Conservation (phyloP, 2,113 vertebrate genomes). For the Xerus inauris region DNA sequence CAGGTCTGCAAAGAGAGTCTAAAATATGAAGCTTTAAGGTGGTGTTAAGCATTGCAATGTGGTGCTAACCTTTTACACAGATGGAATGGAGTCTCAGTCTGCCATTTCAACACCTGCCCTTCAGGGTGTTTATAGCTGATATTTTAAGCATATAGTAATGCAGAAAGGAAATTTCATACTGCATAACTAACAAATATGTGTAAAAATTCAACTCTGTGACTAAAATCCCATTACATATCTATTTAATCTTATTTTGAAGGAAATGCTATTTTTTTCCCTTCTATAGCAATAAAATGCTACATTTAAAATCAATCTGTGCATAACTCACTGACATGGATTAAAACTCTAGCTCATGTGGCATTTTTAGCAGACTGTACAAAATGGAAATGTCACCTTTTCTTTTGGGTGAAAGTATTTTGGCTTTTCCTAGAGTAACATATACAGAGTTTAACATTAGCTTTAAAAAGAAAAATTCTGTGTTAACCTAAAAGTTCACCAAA, state of each 20-base stretch:
- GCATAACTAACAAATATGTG: conserved; percentile 19
- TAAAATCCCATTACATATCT: conserved; percentile 58
- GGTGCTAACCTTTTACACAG: conserved; percentile 61
- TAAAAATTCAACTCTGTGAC: conserved; percentile 52
- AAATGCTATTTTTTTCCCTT: conserved; percentile 38
- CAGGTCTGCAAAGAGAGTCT: not conserved
- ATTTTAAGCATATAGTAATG: conserved; percentile 48
- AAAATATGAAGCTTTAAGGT: conserved; percentile 66
- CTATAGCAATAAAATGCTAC: conserved; percentile 68
- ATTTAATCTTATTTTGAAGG: conserved; percentile 37
- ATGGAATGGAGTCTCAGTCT: conserved; percentile 18
- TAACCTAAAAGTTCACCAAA: conserved; percentile 78
- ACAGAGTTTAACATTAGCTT: conserved; percentile 73
- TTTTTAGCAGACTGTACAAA: conserved; percentile 71
- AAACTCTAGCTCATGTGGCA: conserved; percentile 41
- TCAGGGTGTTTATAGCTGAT: conserved; percentile 62
- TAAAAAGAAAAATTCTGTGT: conserved; percentile 72
- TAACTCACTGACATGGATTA: conserved; percentile 55
- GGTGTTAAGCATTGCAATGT: not conserved
- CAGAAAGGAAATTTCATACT: conserved; percentile 45
- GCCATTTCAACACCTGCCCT: conserved; percentile 62
- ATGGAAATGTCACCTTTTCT: conserved; percentile 78
- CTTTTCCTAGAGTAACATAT: conserved; percentile 58
- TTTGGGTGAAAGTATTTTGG: conserved; percentile 63
- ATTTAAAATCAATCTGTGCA: conserved; percentile 64